Evolutionary conservation across 2,113 vertebrate genomes (phyloP).

Genomic region (Sminthopsis crassicaudata): DNA sequence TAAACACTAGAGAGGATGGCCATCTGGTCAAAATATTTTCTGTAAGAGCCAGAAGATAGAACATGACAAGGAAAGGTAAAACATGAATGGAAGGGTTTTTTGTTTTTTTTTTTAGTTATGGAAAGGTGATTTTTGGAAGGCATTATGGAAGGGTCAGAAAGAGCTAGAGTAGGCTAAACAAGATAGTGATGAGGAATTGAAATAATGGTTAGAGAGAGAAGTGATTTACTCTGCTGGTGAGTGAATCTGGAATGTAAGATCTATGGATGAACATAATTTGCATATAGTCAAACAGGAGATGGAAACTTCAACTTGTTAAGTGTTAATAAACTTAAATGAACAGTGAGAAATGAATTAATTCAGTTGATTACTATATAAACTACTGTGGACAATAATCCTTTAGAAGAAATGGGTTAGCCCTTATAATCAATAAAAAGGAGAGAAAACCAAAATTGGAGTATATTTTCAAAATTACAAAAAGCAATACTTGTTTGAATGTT

Average conservation of each 20-base stretch:
- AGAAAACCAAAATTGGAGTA: too few relatives aligned
- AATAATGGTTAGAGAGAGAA: constrained; percentile 62
- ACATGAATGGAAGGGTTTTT: neutral
- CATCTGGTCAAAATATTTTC: neutral
- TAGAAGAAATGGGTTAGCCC: too few relatives aligned
- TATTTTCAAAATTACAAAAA: too few relatives aligned
- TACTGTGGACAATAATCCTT: too few relatives aligned
- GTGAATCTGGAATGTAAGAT: constrained; percentile 43
- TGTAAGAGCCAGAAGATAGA: neutral
- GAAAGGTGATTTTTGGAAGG: neutral
- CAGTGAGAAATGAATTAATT: too few relatives aligned
- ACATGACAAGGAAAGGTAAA: neutral
- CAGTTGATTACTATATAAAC: too few relatives aligned
- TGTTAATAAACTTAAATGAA: too few relatives aligned
- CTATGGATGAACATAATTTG: constrained; percentile 42
- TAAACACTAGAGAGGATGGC: neutral
- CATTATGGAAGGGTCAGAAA: neutral
- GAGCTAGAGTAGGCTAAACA: neutral
- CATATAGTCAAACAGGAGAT: neutral
- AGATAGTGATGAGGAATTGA: neutral
- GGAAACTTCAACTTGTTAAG: too few relatives aligned
- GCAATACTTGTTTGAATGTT: too few relatives aligned
- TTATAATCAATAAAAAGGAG: too few relatives aligned
- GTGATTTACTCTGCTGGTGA: constrained; percentile 41
- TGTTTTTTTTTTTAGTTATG: neutral